Base-by-base conservation (phyloP, 2,888 invertebrate species). In the Megaustenia siamemsis region DNA sequence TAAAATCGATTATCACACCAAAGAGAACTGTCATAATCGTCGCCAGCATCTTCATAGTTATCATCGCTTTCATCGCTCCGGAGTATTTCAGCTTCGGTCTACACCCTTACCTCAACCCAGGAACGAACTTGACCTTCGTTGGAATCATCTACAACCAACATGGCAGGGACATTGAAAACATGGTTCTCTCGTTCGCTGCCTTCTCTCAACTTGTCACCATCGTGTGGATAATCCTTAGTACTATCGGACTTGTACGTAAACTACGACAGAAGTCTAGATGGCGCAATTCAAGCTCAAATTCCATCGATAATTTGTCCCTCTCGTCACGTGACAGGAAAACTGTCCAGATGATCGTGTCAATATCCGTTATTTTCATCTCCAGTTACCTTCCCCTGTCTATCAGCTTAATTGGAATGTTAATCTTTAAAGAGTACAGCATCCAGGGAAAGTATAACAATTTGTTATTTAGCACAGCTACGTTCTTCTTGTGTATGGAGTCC, bases 331-430 rank as follows among this genome's bases (percentile, higher is more conserved):
- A 82, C 35, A 75, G 35, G 12, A 73, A n/a, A 28, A 71, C 53
- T 15, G 82, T 82, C 12, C 43, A 60, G 18, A 82, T 82, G 82
- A 38, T 82, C 28, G 35, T 82, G 5, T 60, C 38, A 1, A 43
- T 82, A 21, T 73, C 82, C 40, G 43, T 82, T 8, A 56, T 82
- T 21, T 82, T 82, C 73, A 73, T 82, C n/a, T 21, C 28, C 35
- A 40, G 40, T 21, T 83, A 53, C 35, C 35, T 83, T 15, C 83
- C 83, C 10, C n/a, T 73, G 4, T 35, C 60, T 1, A 53, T 68
- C 0, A 28, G n/a, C 15, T 18, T 60, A 1, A 24, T 83, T 0
- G 66, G 53, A 8, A 83, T 83, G 83, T 43, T 66, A 5, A n/a
- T 49, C 4, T 40, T 45, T 38, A 28, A 43, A 43, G 83, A 76